Base-by-base conservation (phyloP, 2,888 invertebrate genomes). In the Eurytoma californica region DNA sequence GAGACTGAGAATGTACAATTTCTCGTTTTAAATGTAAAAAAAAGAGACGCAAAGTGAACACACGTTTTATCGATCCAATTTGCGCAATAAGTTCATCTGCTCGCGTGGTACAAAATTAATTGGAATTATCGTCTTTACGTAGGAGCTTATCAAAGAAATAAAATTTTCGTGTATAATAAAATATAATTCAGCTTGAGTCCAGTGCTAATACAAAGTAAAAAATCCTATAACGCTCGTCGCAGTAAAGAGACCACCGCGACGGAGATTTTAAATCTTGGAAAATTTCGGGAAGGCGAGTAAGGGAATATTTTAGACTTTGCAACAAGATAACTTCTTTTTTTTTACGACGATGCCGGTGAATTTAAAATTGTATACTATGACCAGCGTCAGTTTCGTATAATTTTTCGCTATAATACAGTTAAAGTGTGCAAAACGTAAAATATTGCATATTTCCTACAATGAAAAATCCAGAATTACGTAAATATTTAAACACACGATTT, bases 241-340 rank as follows among this genome's bases (percentile, higher is more conserved):
- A 58, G 24, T 58, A 20, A 24, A 24, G 58, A 18, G 58, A 63
- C 24, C 28, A 30, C 53, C 30, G 51, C n/a, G 58, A 60, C 7
- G 30, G 18, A 28, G 53, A 14, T 72, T 61, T 30, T 72, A 20
- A 61, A 53, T 72, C 72, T 61, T 9, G 3, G 5, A 18, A 57
- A 16, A 60, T 20, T 28, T 60, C 30, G 28, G 30, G 30, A 16
- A 39, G 28, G 55, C 28, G 39, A 68, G 18, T 57, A 9, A 4
- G 39, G 39, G 14, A 53, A 24, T 72, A 63, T 63, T 72, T 55
- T 53, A 13, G 63, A 53, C 55, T 55, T 16, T 39, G 14, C 20
- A 55, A 63, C 16, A 20, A 65, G 72, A 72, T 72, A 72, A 72
- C 18, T 30, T 24, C 24, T 24, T 14, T 60, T 55, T 53, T 55